Evolutionary conservation across 1,140 invertebrate genomes (phyloP).

Genomic region (Drosophila oshimai): DNA sequence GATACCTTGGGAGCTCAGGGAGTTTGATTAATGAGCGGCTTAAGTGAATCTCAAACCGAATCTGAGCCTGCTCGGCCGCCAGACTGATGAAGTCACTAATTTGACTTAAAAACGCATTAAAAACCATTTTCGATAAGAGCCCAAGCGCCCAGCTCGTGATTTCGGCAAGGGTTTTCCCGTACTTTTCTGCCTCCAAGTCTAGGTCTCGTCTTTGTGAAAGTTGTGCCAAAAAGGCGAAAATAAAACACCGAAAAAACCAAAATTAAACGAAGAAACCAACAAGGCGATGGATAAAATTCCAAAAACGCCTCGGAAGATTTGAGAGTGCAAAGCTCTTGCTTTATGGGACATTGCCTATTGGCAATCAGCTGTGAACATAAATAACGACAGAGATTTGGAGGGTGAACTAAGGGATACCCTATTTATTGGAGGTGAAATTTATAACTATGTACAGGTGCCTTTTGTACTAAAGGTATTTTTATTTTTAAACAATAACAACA

Average conservation of each 20-base stretch:
- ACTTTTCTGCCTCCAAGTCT: slow-evolving; percentile 50
- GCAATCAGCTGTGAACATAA: slow-evolving; percentile 42
- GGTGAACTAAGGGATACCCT: slow-evolving; percentile 1
- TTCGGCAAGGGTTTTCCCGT: slow-evolving; percentile 68
- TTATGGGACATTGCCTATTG: slow-evolving; percentile 39
- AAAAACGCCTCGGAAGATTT: slow-evolving; percentile 34
- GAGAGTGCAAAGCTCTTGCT: slow-evolving; percentile 40
- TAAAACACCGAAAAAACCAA: slow-evolving; percentile 9
- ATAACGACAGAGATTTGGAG: background rate
- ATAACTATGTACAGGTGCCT: too few relatives aligned
- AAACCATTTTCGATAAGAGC: slow-evolving; percentile 79
- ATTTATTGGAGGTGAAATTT: accelerated
- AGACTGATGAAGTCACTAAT: slow-evolving; percentile 79
- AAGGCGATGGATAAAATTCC: slow-evolving; percentile 29
- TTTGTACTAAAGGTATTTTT: too few relatives aligned
- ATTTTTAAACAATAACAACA: too few relatives aligned
- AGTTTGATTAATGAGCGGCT: slow-evolving; percentile 77
- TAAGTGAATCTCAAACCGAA: slow-evolving; percentile 64
- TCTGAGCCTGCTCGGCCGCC: slow-evolving; percentile 37
- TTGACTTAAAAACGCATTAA: slow-evolving; percentile 81
- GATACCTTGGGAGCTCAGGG: slow-evolving; percentile 40
- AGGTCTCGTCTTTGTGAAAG: slow-evolving; percentile 60
- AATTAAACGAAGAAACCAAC: slow-evolving; percentile 14
- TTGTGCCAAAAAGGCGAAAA: slow-evolving; percentile 58
- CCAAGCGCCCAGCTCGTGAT: slow-evolving; percentile 5